Conservation (phyloP, 2,888 invertebrate genomes). For the Pomacea canaliculata region DNA sequence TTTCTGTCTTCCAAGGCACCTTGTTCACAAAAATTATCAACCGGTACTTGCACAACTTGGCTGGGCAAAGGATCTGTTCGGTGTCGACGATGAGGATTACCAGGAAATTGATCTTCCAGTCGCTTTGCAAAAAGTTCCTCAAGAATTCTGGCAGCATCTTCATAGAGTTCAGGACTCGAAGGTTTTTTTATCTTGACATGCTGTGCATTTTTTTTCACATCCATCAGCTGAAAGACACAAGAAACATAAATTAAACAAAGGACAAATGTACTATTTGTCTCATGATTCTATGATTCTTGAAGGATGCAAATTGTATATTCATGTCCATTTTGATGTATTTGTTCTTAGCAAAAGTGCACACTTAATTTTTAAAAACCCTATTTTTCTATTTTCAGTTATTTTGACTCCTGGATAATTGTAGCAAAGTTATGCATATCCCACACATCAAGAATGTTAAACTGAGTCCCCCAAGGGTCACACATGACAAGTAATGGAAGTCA, state of each 20-base stretch:
- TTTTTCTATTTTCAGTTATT: neutral
- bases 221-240: conserved; percentile 1
- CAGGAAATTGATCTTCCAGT: conserved; percentile 21
- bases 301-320: too few species aligned
- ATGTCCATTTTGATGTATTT: too few species aligned
- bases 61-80: conserved; percentile 15
- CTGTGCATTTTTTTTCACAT: conserved; percentile 18
- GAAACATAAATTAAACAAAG: too few species aligned
- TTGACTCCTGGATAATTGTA: too few species aligned
- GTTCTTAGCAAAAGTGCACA: too few species aligned
- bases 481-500: too few species aligned
- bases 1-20: conserved; percentile 9
- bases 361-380: too few species aligned
- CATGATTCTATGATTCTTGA: too few species aligned
- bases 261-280: too few species aligned
- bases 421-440: too few species aligned
- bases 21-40: neutral
- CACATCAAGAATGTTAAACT: too few species aligned
- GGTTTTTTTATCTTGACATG: conserved; percentile 10
- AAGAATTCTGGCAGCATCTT: conserved; percentile 50
- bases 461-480: too few species aligned
- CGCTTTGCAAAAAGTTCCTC: conserved; percentile 52
- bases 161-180: conserved; percentile 44
- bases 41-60: neutral
- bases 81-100: conserved; percentile 1